phyloP scores from a whole-genome alignment of 2,888 invertebrate genomes.

The Charanyca ferruginea region DNA sequence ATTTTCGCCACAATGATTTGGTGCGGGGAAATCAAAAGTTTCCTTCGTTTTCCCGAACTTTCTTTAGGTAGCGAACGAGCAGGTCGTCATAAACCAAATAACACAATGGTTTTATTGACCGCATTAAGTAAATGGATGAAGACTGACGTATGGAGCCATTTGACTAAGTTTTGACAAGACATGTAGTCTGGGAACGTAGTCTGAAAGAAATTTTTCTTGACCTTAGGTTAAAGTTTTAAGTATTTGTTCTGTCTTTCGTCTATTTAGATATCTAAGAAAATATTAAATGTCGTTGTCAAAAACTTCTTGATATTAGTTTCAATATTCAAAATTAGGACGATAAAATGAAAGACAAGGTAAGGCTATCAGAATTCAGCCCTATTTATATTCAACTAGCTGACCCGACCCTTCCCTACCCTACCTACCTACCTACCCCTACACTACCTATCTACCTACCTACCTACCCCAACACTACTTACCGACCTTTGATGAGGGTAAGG shows the following conservation, averaged over 20 bases:
- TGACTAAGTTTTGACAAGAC: slow-evolving; percentile 76
- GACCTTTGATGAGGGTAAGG: too few species aligned
- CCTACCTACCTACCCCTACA: too few species aligned
- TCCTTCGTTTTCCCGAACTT: slow-evolving; percentile 73
- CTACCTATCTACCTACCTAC: too few species aligned
- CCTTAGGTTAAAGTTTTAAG: slow-evolving; percentile 21
- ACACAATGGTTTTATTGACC: slow-evolving; percentile 87
- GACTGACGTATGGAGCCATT: slow-evolving; percentile 79
- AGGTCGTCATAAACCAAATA: slow-evolving; percentile 82
- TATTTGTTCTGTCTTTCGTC: slow-evolving; percentile 7
- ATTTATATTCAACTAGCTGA: slow-evolving; percentile 39
- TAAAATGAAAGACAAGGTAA: slow-evolving; percentile 11
- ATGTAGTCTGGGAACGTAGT: slow-evolving; percentile 46
- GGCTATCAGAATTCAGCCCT: slow-evolving; percentile 25
- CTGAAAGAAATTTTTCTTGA: slow-evolving; percentile 20
- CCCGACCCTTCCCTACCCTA: too few species aligned
- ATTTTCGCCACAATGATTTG: slow-evolving; percentile 73
- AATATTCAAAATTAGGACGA: slow-evolving; percentile 27
- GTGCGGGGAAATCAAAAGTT: slow-evolving; percentile 77
- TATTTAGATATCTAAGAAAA: slow-evolving; percentile 17
- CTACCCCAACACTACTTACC: too few species aligned
- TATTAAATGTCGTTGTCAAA: background rate
- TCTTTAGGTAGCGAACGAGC: slow-evolving; percentile 73
- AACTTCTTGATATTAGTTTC: background rate
- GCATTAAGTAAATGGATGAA: slow-evolving; percentile 86